Conservation (phyloP, 2,888 invertebrate genomes). For the Schizaphis graminum region DNA sequence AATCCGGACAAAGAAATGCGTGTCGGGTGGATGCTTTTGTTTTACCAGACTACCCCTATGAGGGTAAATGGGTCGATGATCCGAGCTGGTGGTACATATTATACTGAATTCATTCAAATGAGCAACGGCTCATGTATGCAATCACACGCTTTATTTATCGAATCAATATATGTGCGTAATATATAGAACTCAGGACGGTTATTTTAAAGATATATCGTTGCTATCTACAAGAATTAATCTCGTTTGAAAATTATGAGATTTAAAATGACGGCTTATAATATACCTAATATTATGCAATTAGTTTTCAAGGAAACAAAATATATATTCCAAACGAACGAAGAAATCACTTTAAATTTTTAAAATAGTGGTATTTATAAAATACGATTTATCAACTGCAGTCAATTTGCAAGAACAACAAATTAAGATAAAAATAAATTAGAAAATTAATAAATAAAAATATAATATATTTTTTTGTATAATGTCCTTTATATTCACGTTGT, state of each 20-base stretch:
- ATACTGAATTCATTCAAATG: constrained; percentile 21
- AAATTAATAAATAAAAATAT: not conserved
- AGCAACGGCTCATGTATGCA: not conserved
- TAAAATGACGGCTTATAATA: not conserved
- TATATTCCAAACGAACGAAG: not conserved
- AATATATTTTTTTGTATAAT: not conserved
- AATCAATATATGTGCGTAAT: not conserved
- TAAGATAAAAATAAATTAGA: not conserved
- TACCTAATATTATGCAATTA: not conserved
- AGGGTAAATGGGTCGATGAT: constrained; percentile 23
- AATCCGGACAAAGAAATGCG: constrained; percentile 49
- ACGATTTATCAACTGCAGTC: not conserved
- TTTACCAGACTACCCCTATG: constrained; percentile 46
- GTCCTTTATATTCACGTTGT: not conserved
- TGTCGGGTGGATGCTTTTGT: constrained; percentile 36
- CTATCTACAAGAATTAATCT: not conserved
- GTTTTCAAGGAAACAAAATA: not conserved
- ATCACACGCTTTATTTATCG: constrained; percentile 38
- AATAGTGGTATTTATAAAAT: not conserved
- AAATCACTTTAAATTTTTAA: not conserved
- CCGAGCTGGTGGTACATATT: not conserved
- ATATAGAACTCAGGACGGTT: not conserved
- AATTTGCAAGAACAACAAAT: not conserved
- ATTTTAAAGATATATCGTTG: not conserved
- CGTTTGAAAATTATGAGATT: not conserved